Conservation (phyloP, 2,888 invertebrate species). For the Nymphalis polychloros region DNA sequence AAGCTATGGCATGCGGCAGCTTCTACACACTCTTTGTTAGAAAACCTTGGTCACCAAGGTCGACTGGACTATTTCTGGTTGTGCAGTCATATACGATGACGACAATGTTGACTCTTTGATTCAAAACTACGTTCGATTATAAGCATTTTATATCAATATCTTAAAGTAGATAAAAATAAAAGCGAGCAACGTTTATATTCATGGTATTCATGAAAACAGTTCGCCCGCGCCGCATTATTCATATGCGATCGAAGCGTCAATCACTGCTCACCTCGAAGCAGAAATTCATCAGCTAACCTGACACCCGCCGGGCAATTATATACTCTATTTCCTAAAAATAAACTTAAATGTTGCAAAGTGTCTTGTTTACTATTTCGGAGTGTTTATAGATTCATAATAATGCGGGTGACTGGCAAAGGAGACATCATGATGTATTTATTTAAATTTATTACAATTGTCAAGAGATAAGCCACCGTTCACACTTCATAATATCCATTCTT, state of each 20-base stretch:
- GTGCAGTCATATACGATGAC: neutral
- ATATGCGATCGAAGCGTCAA: constrained; percentile 59
- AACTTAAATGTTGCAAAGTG: constrained; percentile 17
- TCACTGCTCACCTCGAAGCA: constrained; percentile 54
- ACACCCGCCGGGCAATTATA: constrained; percentile 20
- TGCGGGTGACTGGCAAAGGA: constrained; percentile 58
- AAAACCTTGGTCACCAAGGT: constrained; percentile 34
- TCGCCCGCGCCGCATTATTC: constrained; percentile 51
- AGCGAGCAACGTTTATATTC: constrained; percentile 51
- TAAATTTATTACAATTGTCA: constrained; percentile 65
- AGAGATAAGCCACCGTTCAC: constrained; percentile 57
- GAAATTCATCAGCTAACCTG: constrained; percentile 43
- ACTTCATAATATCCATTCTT: constrained; percentile 41
- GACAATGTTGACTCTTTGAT: neutral
- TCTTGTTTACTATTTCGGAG: constrained; percentile 34
- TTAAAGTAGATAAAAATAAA: constrained; percentile 1
- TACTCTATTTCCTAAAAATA: constrained; percentile 41
- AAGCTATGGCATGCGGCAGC: constrained; percentile 19
- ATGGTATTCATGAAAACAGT: constrained; percentile 63
- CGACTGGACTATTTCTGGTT: constrained; percentile 27
- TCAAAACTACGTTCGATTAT: neutral
- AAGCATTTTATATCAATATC: neutral
- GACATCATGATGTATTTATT: constrained; percentile 65
- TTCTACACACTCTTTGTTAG: constrained; percentile 30
- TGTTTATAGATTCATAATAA: constrained; percentile 62